Base-by-base conservation (phyloP, 1,140 invertebrate genomes). In the Lysiphlebus fabarum region DNA sequence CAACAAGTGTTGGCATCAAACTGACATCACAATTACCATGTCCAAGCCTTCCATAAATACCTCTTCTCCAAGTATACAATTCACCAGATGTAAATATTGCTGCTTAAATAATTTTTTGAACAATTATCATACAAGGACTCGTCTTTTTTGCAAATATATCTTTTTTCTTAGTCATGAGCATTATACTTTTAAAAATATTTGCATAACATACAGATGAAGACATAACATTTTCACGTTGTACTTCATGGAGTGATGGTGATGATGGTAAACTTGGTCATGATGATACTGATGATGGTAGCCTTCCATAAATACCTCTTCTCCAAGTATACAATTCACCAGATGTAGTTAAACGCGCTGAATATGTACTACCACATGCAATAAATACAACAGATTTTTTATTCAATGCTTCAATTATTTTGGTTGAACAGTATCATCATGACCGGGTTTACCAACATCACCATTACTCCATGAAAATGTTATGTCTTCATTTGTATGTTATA, bases 401-500 rank as follows among this genome's bases (percentile, higher is more conserved):
- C 3, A 92, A 71, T 26, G 81, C 83, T 58, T 87, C 83, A 53
- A 94, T 84, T 38, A 87, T 71, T 42, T 87, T 85, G 45, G 91
- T 90, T 57, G 83, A 34, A 85, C 82, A 7, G 81, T 85, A 69
- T 93, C 89, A 0, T 90, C 90, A 69, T 92, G 90, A 0, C 92
- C 91, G 47, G 94, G 77, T 12, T 89, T 81, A 3, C 91, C 90
- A 38, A 86, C 85, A 47, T 89, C 88, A 1, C 90, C 91, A 59
- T 81, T 81, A 11, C 91, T 91, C 91, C 91, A 93, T 1, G 90
- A 90, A 78, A 89, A 93, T 2, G 87, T 82, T n/a, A 83, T 82
- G 41, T 85, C 85, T 43, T 87, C 85, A 56, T 80, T 80, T 6
- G 88, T 87, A 3, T 92, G 74, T 7, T 88, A 91, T 59, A 93